Evolutionary conservation across 37 sponge, comb jelly and placozoan species (phyloP), one percentile per base, ranked within the genome.

Genomic region (Corticium candelabrum): DNA sequence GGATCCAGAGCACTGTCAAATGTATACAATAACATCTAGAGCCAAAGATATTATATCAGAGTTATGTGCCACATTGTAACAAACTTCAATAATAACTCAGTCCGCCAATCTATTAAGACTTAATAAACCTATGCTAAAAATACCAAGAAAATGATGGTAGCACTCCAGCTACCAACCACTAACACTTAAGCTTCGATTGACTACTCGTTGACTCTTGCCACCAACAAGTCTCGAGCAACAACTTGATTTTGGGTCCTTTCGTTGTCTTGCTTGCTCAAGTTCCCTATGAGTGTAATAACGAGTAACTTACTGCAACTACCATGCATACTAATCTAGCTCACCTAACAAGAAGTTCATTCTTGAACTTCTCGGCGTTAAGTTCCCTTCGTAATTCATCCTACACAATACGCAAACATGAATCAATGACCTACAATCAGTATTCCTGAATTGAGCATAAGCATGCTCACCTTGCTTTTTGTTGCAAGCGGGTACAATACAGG

Each of bases 281-380:
- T 50, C 62, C 21, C 62, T 50, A 50, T 27, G 21, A 21, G 21
- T 27, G n/a, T n/a, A n/a, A n/a, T n/a, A n/a, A n/a, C n/a, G n/a
- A n/a, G n/a, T n/a, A n/a, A n/a, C n/a, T n/a, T n/a, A n/a, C n/a
- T n/a, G n/a, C n/a, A n/a, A n/a, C n/a, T n/a, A n/a, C n/a, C n/a
- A n/a, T n/a, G n/a, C n/a, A n/a, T n/a, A n/a, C n/a, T n/a, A n/a
- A n/a, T n/a, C n/a, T n/a, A n/a, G 21, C 62, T 50, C 62, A 86
- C 85, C 83, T 84, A 2, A 78, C 75, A 5, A 95, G 76, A 5
- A 86, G 32, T 40, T 89, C 82, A 79, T 96, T 96, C 75, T 90
- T 93, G 35, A 96, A 80, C 68, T 86, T 93, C 68, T 96, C 97
- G 76, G 88, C 89, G 81, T 96, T 88, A 67, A 96, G 72, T 76